Conservation (phyloP, 1,140 invertebrate genomes). For the Metaphire vulgaris region DNA sequence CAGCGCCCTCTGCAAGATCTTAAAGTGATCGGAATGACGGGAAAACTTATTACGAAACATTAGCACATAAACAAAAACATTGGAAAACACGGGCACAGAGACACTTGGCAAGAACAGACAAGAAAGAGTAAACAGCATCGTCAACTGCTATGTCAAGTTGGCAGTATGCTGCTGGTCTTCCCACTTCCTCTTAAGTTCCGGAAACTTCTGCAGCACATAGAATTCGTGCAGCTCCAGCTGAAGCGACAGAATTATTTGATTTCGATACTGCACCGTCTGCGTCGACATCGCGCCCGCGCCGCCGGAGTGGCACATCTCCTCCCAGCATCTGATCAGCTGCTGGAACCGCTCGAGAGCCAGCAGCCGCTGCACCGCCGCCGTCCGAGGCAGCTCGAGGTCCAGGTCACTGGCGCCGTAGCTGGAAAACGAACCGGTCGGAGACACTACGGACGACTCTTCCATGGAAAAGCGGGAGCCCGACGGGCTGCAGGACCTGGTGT, state of each 20-base stretch:
- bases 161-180: conserved; percentile 12
- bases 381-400: conserved; percentile 1
- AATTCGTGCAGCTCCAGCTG: conserved; percentile 14
- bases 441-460: conserved; percentile 29
- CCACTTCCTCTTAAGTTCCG: conserved; percentile 27
- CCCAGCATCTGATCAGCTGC: conserved; percentile 25
- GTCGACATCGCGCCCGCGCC: not conserved
- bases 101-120: too few species aligned
- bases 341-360: conserved; percentile 24
- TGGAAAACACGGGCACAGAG: too few species aligned
- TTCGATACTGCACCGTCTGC: not conserved
- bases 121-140: too few species aligned
- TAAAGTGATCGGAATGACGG: too few species aligned
- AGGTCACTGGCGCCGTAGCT: not conserved
- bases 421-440: conserved; percentile 29
- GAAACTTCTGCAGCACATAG: conserved; percentile 22
- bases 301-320: not conserved
- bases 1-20: too few species aligned
- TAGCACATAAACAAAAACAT: too few species aligned
- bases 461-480: conserved; percentile 35
- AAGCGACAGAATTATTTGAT: not conserved
- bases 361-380: not conserved
- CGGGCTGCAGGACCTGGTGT: conserved; percentile 24
- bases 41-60: too few species aligned
- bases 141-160: not conserved